Base-by-base conservation (phyloP, 2,888 invertebrate species). In the Meloe dianella region DNA sequence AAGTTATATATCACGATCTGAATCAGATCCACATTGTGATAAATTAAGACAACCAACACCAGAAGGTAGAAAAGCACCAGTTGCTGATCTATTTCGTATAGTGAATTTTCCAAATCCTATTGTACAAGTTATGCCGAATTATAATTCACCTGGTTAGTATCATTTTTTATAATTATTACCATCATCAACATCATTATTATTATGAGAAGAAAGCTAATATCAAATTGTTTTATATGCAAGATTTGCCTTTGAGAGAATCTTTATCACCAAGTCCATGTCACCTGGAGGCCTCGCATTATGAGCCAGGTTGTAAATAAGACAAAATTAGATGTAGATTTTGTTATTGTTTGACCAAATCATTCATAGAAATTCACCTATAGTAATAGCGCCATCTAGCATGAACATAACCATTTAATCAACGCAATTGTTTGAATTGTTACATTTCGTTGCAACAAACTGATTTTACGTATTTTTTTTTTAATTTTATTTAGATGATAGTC, bases 21-120 rank as follows among this genome's bases (percentile, higher is more conserved):
- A 38, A 35, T 57, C 63, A 14, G 75, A 71, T 41, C 57, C 61
- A 10, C 60, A 61, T 32, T 66, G 69, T 47, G 64, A 69, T 32
- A 63, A 66, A 78, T 78, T 81, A 74, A 84, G 85, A 56, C 88
- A 92, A 85, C 89, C 89, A 63, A 91, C 92, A 65, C 94, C 94
- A 2, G 95, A 95, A 85, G 95, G 95, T 14, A 94, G 94, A 80
- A 87, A 94, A 69, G 94, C 94, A 12, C 95, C 95, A 4, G 85
- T 94, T 66, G 92, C 93, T 6, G 94, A 94, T 78, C 83, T 93
- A 27, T 86, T 92, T 70, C 86, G 90, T 71, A 68, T 63, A 24
- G 65, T 32, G n/a, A 62, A 24, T 63, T 59, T 57, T 85, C 85
- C 70, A 89, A 63, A 41, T 58, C 87, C 22, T 27, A 58, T 20